Evolutionary conservation across 2,113 vertebrate species (phyloP).

Genomic region (Sphaerodactylus townsendi): DNA sequence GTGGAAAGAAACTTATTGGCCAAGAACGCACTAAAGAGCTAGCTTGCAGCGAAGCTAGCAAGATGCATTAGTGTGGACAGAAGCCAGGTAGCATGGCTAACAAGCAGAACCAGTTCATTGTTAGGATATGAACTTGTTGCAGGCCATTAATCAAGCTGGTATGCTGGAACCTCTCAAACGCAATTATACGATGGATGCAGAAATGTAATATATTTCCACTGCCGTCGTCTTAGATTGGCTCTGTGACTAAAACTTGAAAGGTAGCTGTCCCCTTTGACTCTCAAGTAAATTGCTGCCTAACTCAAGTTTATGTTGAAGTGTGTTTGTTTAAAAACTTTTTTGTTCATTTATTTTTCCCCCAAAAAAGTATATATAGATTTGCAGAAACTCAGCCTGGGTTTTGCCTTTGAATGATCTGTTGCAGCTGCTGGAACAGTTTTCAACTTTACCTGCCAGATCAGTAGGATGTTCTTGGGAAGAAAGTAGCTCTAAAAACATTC

Average conservation of each 20-base stretch:
- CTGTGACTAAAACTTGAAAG: slow-evolving; percentile 32
- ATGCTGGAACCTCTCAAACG: background rate
- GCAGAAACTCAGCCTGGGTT: background rate
- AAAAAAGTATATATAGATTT: background rate
- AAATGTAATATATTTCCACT: background rate
- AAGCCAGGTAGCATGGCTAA: background rate
- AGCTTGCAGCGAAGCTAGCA: background rate
- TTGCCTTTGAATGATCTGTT: slow-evolving; percentile 6
- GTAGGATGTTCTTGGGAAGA: background rate
- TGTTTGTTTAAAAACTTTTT: slow-evolving; percentile 17
- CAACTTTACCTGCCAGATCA: background rate
- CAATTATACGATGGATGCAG: slow-evolving; percentile 5
- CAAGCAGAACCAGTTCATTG: slow-evolving; percentile 18
- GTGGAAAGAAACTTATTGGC: slow-evolving; percentile 1
- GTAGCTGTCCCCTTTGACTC: slow-evolving; percentile 1
- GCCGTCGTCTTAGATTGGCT: background rate
- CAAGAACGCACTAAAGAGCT: background rate
- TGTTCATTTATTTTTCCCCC: background rate
- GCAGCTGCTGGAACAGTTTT: slow-evolving; percentile 12
- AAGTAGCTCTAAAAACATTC: slow-evolving; percentile 2
- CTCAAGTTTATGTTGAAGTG: slow-evolving; percentile 26
- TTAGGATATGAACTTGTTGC: background rate
- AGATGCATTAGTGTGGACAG: background rate
- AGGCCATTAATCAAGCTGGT: background rate
- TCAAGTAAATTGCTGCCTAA: background rate